Evolutionary conservation across 2,888 invertebrate species (phyloP).

Genomic region (Tuta absoluta): DNA sequence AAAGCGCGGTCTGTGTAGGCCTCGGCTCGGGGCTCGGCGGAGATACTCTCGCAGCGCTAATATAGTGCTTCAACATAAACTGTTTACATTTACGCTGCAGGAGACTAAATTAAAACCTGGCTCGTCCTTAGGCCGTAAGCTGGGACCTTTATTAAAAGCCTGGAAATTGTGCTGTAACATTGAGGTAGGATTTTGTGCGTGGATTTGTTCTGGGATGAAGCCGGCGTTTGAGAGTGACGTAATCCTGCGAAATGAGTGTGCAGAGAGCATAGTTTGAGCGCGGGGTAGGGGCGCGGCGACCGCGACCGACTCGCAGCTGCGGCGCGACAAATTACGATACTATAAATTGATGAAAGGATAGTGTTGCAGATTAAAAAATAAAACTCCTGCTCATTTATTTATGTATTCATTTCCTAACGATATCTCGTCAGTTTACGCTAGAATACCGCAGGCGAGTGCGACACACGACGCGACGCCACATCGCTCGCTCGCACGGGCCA

Average conservation of each 20-base stretch:
- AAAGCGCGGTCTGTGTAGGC: background rate
- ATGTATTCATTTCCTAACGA: too few species aligned
- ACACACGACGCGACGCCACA: too few species aligned
- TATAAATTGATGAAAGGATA: background rate
- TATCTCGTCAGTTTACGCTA: too few species aligned
- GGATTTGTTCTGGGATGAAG: constrained; percentile 12
- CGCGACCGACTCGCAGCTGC: background rate
- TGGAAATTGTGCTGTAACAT: background rate
- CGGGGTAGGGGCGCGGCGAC: background rate
- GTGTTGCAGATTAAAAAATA: background rate
- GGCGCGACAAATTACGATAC: background rate
- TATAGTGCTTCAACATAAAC: constrained; percentile 17
- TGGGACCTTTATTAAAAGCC: constrained; percentile 9
- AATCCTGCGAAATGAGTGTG: constrained; percentile 28
- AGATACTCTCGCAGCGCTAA: constrained; percentile 12
- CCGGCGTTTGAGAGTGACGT: constrained; percentile 23
- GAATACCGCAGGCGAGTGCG: too few species aligned
- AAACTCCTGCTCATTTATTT: background rate
- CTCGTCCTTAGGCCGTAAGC: background rate
- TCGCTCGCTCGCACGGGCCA: too few species aligned
- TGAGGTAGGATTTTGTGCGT: constrained; percentile 3
- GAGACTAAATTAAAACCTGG: constrained; percentile 18
- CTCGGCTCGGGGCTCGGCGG: background rate
- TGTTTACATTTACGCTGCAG: constrained; percentile 15
- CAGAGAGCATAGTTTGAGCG: background rate